phyloP scores from a whole-genome alignment of 2,113 vertebrate species.

The Pluvianellus socialis region DNA sequence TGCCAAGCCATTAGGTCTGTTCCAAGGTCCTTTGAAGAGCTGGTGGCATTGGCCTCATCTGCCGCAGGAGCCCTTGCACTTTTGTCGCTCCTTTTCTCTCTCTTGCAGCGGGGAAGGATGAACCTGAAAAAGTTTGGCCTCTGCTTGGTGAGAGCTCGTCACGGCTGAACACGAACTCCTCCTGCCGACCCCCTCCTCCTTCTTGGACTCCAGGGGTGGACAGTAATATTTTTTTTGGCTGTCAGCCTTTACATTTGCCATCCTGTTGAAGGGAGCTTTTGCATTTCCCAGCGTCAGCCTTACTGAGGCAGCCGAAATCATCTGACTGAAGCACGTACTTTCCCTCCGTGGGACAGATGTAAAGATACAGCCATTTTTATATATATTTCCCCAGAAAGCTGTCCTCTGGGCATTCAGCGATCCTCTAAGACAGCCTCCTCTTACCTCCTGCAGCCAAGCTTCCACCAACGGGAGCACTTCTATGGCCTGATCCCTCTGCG shows the following conservation, averaged over 20 bases:
- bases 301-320: background rate
- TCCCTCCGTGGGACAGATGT: background rate
- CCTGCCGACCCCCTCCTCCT: background rate
- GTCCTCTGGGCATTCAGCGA: background rate
- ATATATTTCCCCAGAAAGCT: background rate
- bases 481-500: fast-evolving
- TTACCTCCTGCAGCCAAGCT: background rate
- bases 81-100: background rate
- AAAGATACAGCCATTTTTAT: background rate
- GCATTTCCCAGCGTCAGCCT: background rate
- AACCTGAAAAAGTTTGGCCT: background rate
- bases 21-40: background rate
- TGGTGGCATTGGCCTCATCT: background rate
- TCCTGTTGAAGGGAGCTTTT: background rate
- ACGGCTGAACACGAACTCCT: background rate
- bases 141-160: background rate
- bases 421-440: background rate
- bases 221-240: background rate
- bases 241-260: background rate
- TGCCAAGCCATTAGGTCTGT: background rate
- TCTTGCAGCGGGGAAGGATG: background rate
- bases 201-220: too few relatives aligned
- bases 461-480: background rate
- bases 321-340: background rate
- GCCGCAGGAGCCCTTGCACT: background rate